A percentile compares a stretch with the other conserved stretches of the same genome.
phyloP scores from a whole-genome alignment of 1,140 invertebrate genomes.

The Globodera ellingtonae region DNA sequence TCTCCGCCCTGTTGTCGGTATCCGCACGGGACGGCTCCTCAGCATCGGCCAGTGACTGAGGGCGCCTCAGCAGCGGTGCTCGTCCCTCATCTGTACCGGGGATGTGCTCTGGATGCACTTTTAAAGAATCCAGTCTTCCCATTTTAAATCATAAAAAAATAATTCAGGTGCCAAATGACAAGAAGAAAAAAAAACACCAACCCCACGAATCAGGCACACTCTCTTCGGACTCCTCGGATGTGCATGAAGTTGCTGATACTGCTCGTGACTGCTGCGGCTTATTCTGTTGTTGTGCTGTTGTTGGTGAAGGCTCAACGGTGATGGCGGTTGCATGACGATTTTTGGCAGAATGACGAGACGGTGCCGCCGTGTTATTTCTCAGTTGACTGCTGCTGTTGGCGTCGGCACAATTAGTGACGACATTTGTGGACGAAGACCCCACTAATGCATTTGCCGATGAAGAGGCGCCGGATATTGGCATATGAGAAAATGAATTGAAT shows the following conservation, averaged over 20 bases:
- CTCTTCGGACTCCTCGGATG: slow-evolving; percentile 29
- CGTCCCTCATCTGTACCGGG: slow-evolving; percentile 10
- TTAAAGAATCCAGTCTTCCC: too few species aligned
- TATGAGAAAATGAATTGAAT: background rate
- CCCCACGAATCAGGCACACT: slow-evolving; percentile 29
- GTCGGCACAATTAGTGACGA: background rate
- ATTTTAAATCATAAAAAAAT: background rate
- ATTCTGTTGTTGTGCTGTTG: background rate
- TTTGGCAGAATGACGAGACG: background rate
- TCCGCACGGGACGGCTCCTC: background rate
- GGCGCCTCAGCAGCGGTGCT: slow-evolving; percentile 6
- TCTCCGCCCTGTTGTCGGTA: background rate
- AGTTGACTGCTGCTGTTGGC: too few species aligned
- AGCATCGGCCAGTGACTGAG: slow-evolving; percentile 6
- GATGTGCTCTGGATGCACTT: too few species aligned
- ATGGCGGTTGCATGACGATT: background rate
- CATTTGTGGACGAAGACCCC: background rate
- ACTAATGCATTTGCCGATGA: background rate
- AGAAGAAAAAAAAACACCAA: slow-evolving; percentile 4
- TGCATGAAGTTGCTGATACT: slow-evolving; percentile 9
- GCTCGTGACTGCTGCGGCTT: background rate
- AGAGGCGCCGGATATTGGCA: background rate
- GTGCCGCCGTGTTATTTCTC: background rate
- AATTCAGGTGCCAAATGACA: background rate
- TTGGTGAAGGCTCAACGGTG: background rate